Conservation (phyloP, 2,888 invertebrate species). For the Unio delphinus region DNA sequence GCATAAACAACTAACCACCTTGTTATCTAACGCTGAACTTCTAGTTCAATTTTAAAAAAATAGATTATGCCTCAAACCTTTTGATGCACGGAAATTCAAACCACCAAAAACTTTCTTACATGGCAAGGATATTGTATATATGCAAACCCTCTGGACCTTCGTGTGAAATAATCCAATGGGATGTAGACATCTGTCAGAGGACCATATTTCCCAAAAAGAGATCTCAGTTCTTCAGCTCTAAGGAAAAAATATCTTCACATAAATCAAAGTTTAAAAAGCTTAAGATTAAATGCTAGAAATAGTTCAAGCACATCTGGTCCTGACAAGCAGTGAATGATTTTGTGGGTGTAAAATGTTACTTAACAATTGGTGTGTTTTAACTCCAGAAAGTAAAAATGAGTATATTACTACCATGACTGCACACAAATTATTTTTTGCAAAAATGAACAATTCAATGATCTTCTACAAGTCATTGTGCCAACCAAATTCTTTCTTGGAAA, state of each 20-base stretch:
- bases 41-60: no score
- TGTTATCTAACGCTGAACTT: no score
- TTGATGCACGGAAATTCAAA: slow-evolving; percentile 3
- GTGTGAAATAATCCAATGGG: slow-evolving; percentile 73
- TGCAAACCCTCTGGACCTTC: slow-evolving; percentile 73
- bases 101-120: background rate
- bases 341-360: no score
- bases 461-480: background rate
- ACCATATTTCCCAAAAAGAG: slow-evolving; percentile 74
- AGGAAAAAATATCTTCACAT: slow-evolving; percentile 6
- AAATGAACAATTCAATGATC: background rate
- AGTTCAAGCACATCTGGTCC: background rate
- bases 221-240: slow-evolving; percentile 72
- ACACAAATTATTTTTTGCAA: no score
- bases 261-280: no score
- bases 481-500: background rate
- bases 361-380: no score
- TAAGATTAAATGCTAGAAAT: no score
- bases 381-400: no score
- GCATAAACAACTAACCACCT: no score
- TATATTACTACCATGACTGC: no score
- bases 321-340: slow-evolving; percentile 5
- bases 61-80: no score
- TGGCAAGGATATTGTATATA: slow-evolving; percentile 75
- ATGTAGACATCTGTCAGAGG: slow-evolving; percentile 74